These are phyloP conservation scores for Zaprionus africanus DNA, from an alignment of 1,140 invertebrate species.

Conservation along the genomic window DNA sequence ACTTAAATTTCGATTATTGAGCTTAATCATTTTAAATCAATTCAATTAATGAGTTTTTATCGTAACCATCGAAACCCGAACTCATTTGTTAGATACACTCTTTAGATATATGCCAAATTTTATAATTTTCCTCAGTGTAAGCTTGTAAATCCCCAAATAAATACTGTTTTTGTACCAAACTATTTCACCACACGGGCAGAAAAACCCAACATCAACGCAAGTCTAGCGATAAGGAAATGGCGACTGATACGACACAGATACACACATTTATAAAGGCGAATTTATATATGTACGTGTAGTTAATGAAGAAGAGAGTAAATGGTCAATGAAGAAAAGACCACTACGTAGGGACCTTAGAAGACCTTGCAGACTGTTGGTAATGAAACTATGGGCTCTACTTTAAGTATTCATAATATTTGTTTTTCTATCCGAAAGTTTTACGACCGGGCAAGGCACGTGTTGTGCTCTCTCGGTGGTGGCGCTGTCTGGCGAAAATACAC, in stretches of 20 bases:
- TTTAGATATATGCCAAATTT: background rate
- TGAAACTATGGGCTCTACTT: too few species aligned
- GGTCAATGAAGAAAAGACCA: background rate
- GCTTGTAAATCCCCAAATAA: background rate
- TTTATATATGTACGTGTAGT: background rate
- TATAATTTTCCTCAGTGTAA: slow-evolving; percentile 9
- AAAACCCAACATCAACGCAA: background rate
- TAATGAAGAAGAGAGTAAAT: background rate
- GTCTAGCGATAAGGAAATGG: slow-evolving; percentile 22
- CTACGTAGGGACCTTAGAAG: background rate
- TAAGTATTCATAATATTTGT: background rate
- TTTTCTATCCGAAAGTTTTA: background rate
- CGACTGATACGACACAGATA: slow-evolving; percentile 9
- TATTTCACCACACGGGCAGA: slow-evolving; percentile 15
- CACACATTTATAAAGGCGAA: background rate
- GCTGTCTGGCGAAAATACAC: background rate
- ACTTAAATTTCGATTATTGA: background rate
- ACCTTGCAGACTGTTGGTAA: background rate
- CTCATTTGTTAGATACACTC: background rate
- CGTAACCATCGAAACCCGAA: background rate
- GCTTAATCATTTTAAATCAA: background rate
- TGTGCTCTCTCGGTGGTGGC: background rate
- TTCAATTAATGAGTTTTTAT: background rate
- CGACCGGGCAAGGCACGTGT: slow-evolving; percentile 1
- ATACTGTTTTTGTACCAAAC: background rate